Percentiles rank a stretch among this genome's conserved stretches.
These are phyloP conservation scores for Panonychus citri DNA, from an alignment of 1,140 invertebrate genomes.

Conservation along the genomic window DNA sequence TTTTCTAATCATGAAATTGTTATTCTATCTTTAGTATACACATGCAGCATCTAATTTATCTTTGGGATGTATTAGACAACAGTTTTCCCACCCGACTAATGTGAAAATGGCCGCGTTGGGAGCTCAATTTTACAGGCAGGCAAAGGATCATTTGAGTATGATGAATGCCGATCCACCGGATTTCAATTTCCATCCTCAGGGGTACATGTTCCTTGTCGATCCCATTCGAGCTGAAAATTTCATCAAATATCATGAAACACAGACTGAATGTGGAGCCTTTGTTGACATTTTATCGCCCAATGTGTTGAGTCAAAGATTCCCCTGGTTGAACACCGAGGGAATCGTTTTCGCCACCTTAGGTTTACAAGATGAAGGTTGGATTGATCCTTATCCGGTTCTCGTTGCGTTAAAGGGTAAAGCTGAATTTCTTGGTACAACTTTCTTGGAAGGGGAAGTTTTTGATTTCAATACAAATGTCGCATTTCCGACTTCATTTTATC, in stretches of 20 bases:
- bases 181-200: constrained; percentile 57
- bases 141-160: constrained; percentile 42
- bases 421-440: constrained; percentile 43
- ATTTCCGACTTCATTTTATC: neutral
- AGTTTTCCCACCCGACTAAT: constrained; percentile 82
- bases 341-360: constrained; percentile 43
- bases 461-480: constrained; percentile 34
- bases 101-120: constrained; percentile 71
- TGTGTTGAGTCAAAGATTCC: constrained; percentile 50
- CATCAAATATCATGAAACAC: constrained; percentile 44
- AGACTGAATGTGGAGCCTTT: constrained; percentile 52
- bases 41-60: constrained; percentile 50
- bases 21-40: constrained; percentile 40
- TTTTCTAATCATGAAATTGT: no score
- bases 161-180: constrained; percentile 39
- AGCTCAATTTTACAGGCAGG: constrained; percentile 66
- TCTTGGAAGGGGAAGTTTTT: constrained; percentile 47
- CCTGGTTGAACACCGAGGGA: constrained; percentile 68
- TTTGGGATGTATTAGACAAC: constrained; percentile 62
- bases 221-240: constrained; percentile 41
- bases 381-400: constrained; percentile 66
- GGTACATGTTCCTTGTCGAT: constrained; percentile 61
- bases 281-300: constrained; percentile 43
- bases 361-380: constrained; percentile 48
- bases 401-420: constrained; percentile 49